Conservation (phyloP, 2,113 vertebrate species). For the Platycercus adscitus region DNA sequence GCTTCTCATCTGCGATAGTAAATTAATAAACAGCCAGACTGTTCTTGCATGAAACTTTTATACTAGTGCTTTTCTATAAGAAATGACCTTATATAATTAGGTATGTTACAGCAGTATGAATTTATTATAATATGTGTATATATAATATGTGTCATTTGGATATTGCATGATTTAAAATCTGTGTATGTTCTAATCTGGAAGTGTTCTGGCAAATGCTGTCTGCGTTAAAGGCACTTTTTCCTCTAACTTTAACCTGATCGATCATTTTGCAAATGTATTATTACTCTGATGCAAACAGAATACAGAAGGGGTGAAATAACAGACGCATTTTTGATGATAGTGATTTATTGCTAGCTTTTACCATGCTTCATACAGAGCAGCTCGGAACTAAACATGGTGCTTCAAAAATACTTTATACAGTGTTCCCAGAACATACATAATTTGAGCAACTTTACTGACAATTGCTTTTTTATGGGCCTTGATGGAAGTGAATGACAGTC, state of each 20-base stretch:
- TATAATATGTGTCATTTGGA: conserved; percentile 11
- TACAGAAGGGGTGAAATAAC: background rate
- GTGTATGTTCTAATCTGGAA: background rate
- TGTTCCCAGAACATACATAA: background rate
- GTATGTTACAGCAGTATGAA: conserved; percentile 21
- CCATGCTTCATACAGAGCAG: background rate
- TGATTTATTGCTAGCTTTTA: background rate
- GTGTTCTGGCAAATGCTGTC: conserved; percentile 9
- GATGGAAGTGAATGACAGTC: background rate
- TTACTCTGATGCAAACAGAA: background rate
- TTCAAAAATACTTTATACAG: background rate
- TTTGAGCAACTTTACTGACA: conserved; percentile 28
- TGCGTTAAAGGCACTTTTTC: conserved; percentile 18
- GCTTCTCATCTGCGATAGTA: conserved; percentile 44
- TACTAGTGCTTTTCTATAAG: conserved; percentile 61
- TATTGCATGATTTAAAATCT: conserved; percentile 39
- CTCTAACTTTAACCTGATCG: conserved; percentile 17
- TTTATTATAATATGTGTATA: conserved; percentile 31
- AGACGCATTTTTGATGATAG: background rate
- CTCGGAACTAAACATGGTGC: background rate
- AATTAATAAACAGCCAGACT: conserved; percentile 70
- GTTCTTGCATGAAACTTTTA: conserved; percentile 64
- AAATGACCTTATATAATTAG: conserved; percentile 60
- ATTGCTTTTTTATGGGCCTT: conserved; percentile 29
- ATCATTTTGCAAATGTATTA: background rate